These are phyloP conservation scores for Aethes cnicana DNA, from an alignment of 2,888 invertebrate species.

Conservation along the genomic window DNA sequence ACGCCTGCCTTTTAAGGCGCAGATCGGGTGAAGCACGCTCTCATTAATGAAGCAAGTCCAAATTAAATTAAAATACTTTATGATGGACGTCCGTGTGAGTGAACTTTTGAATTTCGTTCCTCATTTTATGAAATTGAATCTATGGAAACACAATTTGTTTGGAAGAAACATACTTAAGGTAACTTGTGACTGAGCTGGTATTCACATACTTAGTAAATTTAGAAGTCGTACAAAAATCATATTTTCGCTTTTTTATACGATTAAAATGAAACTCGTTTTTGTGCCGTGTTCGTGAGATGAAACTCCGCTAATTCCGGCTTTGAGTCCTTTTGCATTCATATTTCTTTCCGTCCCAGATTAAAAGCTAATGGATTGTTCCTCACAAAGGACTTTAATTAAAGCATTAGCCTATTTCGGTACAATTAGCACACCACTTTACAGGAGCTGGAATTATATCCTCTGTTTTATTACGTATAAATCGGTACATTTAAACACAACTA, in stretches of 20 bases:
- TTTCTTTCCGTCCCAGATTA: slow-evolving; percentile 23
- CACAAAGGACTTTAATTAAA: slow-evolving; percentile 25
- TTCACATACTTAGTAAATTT: too few relatives aligned
- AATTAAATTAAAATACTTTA: slow-evolving; percentile 42
- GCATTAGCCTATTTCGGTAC: slow-evolving; percentile 11
- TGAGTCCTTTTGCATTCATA: slow-evolving; percentile 13
- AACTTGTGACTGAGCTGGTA: too few relatives aligned
- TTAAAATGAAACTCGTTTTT: too few relatives aligned
- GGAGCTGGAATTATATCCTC: too few relatives aligned
- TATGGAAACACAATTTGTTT: too few relatives aligned
- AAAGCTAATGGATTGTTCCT: slow-evolving; percentile 28
- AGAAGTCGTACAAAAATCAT: background rate
- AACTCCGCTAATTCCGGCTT: slow-evolving; percentile 11
- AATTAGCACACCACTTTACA: slow-evolving; percentile 22
- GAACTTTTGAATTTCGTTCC: too few relatives aligned
- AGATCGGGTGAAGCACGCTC: slow-evolving; percentile 33
- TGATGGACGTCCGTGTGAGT: slow-evolving; percentile 29
- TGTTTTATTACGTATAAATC: too few relatives aligned
- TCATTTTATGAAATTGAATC: too few relatives aligned
- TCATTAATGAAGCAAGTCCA: slow-evolving; percentile 42
- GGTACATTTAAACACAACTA: too few relatives aligned
- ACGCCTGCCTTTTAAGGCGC: slow-evolving; percentile 6
- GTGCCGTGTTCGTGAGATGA: too few relatives aligned
- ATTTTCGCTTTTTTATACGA: background rate
- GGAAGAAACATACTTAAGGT: too few relatives aligned